Evolutionary conservation across 2,113 vertebrate genomes (phyloP), one percentile per base, ranked within the genome.

Genomic region (Thunnus thynnus): DNA sequence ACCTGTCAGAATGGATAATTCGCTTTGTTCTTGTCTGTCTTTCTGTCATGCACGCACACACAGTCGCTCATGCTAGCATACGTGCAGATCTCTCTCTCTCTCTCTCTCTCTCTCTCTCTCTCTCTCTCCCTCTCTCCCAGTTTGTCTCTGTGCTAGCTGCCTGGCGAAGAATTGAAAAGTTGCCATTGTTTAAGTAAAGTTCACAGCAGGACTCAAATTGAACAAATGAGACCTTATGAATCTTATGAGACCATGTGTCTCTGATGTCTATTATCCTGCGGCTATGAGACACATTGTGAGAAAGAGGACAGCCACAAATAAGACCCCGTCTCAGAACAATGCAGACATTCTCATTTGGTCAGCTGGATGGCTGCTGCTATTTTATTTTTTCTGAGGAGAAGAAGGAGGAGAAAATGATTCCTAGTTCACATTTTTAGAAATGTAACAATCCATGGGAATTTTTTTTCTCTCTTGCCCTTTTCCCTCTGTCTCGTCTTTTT

Each of bases 161-260:
- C 36, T 62, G 66, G 20, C 20, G 76, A 70, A 81, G 70, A 85
- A 83, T 84, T 77, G 57, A 92, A 84, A 78, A 67, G 88, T 90
- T 84, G 44, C 56, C 87, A 83, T 88, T 89, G 89, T 89, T 76
- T 20, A 3, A 70, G 47, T 41, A 44, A 86, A 88, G 91, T 91
- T 92, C 84, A 91, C 75, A 82, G 80, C 78, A 77, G 88, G 84
- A 82, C 78, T 84, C 47, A 55, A 3, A 46, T 27, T 30, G 85
- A 88, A 91, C 88, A 91, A 87, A 76, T 76, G 75, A 84, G 86
- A 92, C 65, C 72, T 91, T 88, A 90, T 92, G 83, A 85, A 83
- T 89, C 72, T 88, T 72, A 75, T 87, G 85, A 89, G 76, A 87
- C 78, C 91, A 87, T 71, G 44, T 88, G 89, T 84, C 65, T 75